Conservation (phyloP, 2,113 vertebrate genomes). For the Eolophus roseicapilla region DNA sequence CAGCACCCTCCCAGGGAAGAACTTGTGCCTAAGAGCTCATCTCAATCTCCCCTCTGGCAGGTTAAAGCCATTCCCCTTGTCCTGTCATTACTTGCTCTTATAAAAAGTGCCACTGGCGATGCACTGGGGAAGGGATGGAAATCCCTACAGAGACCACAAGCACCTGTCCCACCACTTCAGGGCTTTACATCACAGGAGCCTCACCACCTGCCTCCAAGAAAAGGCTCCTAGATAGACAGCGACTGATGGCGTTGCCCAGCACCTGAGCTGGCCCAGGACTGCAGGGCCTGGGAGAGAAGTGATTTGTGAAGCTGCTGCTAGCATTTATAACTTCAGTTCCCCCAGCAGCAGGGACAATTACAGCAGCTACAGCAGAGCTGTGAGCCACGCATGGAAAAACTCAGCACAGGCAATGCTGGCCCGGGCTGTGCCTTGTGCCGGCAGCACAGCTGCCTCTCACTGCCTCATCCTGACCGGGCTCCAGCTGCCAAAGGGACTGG, state of each 20-base stretch:
- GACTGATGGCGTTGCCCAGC: accelerated
- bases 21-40: not conserved
- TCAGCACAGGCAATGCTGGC: not conserved
- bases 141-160: accelerated
- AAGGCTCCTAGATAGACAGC: accelerated
- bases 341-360: not conserved
- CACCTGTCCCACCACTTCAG: accelerated
- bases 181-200: not conserved
- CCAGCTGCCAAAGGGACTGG: not conserved
- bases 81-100: not conserved
- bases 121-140: not conserved
- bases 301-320: not conserved
- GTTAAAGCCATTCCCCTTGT: not conserved
- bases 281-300: not conserved
- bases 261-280: not conserved
- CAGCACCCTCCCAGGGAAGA: not conserved
- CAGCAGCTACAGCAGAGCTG: not conserved
- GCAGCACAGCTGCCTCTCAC: not conserved
- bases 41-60: accelerated
- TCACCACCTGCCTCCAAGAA: not conserved
- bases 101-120: accelerated
- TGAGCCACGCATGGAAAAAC: accelerated
- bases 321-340: not conserved
- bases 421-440: accelerated
- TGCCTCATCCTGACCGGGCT: accelerated